Evolutionary conservation across 2,797 vertebrate species (phyloP).

Genomic region (Spheniscus humboldti): DNA sequence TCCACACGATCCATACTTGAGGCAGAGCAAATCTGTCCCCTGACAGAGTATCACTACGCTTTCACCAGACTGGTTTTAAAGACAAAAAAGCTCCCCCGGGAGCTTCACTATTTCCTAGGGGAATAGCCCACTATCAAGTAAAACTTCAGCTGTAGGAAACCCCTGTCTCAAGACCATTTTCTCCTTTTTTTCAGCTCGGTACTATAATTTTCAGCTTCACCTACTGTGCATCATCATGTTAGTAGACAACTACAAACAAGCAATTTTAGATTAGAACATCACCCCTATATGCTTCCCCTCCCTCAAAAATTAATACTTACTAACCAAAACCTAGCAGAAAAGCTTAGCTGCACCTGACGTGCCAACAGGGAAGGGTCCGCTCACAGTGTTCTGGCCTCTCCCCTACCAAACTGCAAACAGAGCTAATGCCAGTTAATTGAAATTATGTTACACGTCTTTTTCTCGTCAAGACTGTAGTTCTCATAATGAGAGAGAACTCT

Average conservation of each 20-base stretch:
- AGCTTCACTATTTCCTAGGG: background rate
- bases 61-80: background rate
- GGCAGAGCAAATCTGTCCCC: background rate
- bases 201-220: background rate
- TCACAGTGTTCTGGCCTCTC: background rate
- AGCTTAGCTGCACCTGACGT: accelerated
- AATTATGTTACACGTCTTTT: background rate
- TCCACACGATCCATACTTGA: background rate
- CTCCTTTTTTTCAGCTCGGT: background rate
- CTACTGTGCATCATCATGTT: background rate
- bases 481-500: background rate
- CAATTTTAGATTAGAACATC: background rate
- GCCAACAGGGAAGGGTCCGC: background rate
- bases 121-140: background rate
- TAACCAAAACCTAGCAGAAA: background rate
- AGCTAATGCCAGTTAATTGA: background rate
- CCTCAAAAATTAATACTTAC: background rate
- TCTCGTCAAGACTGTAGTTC: background rate
- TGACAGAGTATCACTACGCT: background rate
- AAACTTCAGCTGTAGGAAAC: background rate
- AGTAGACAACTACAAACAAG: background rate
- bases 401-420: background rate
- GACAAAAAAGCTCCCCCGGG: background rate
- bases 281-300: accelerated
- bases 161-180: background rate